Base-by-base conservation (phyloP, 2,797 vertebrate genomes). In the Esox masquinongy region DNA sequence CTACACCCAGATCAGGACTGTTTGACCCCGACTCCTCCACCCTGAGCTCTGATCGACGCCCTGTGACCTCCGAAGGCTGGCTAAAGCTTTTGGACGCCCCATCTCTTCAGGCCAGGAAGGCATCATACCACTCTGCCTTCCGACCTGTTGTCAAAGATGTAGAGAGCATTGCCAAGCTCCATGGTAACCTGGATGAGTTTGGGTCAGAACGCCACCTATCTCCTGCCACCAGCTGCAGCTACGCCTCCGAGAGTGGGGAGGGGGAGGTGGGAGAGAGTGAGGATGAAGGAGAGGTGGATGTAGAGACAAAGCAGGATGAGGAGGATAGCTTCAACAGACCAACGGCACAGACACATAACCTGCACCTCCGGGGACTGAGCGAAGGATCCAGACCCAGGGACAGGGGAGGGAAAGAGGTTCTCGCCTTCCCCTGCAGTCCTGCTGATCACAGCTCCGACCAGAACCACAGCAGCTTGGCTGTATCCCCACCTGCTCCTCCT, bases 111-210 rank as follows among this genome's bases (percentile, higher is more conserved):
- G 31, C 77, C 70, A 94, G 93, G 53, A 96, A 93, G 75, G 88
- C 87, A 6, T 93, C 91, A 81, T 98, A 98, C 72, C 96, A 97
- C 75, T 98, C 97, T 0, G 97, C 97, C 70, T 98, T 98, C 91
- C 95, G 97, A 3, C 97, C 97, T 0, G 97, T 99, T 72, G 90
- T 97, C 31, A 98, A 99, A 81, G 97, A 98, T 67, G 82, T 94
- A 0, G 97, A 97, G 78, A 98, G 96, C 90, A 91, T 98, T 31
- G 96, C 96, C 78, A 98, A 99, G 88, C 95, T 98, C 76, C 97
- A 98, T 72, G 84, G 93, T 79, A 92, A 66, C 85, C 81, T 87
- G 47, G 91, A 92, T 64, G 91, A 92, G 47, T 89, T 92, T 5
- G 82, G 82, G 0, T 85, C 91, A 6, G 88, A 91, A 1, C 84